These are phyloP conservation scores for Craseonycteris thonglongyai DNA, from an alignment of 2,113 vertebrate genomes.

Conservation along the genomic window DNA sequence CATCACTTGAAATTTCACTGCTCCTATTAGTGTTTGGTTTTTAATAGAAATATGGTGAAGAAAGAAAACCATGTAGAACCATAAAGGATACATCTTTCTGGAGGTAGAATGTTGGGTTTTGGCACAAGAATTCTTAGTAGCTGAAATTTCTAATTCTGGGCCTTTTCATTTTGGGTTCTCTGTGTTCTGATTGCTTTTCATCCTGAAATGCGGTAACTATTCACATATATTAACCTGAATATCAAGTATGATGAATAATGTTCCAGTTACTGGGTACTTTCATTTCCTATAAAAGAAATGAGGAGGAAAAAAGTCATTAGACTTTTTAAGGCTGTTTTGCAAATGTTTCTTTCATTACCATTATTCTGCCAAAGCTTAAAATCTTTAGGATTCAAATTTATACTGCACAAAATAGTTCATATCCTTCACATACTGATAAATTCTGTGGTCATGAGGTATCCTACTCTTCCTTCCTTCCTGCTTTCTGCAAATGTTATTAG, in stretches of 20 bases:
- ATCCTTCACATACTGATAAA: neutral
- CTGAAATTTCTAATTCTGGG: neutral
- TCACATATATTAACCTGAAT: constrained; percentile 21
- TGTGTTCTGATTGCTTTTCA: neutral
- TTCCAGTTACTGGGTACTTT: neutral
- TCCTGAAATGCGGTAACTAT: neutral
- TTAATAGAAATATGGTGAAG: constrained; percentile 13
- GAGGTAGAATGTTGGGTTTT: neutral
- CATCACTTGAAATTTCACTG: neutral
- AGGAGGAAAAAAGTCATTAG: neutral
- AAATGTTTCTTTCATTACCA: neutral
- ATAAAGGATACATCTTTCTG: neutral
- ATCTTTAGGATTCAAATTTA: neutral
- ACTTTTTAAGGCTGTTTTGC: neutral
- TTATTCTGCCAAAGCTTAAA: constrained; percentile 20
- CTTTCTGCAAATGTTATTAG: neutral
- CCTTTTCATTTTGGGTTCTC: neutral
- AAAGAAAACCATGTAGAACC: neutral
- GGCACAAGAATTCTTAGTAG: neutral
- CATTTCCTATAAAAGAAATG: constrained; percentile 16
- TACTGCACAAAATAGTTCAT: neutral
- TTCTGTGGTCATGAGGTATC: neutral
- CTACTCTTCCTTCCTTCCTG: neutral
- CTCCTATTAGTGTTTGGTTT: neutral
- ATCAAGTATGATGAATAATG: neutral